Conservation (phyloP, 2,113 vertebrate genomes). For the Cyprinodon brontotheroides region DNA sequence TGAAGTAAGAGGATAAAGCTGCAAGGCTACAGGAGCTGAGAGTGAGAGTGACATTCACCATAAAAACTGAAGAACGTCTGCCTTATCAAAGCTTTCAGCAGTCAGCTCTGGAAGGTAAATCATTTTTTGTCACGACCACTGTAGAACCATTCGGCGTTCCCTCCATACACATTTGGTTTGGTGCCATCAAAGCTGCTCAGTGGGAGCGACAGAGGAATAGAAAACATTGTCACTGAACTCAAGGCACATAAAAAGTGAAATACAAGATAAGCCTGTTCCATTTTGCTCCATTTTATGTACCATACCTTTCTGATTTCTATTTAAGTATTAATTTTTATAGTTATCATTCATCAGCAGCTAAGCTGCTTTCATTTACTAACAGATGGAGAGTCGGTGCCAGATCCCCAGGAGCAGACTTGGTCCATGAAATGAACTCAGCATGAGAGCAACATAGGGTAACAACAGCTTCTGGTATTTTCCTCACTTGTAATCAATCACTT, state of each 20-base stretch:
- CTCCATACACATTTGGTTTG: background rate
- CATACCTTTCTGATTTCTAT: background rate
- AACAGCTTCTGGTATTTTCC: background rate
- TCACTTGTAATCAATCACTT: background rate
- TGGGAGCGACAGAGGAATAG: background rate
- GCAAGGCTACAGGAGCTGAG: constrained; percentile 2
- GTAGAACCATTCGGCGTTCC: background rate
- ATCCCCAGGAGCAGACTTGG: background rate
- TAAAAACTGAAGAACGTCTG: constrained; percentile 10
- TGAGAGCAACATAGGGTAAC: background rate
- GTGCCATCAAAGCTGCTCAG: background rate
- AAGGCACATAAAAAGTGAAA: background rate
- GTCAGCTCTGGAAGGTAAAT: background rate
- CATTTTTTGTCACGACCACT: background rate
- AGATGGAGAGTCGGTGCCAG: background rate
- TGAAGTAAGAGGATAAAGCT: constrained; percentile 17
- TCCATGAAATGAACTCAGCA: background rate
- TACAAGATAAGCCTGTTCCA: background rate
- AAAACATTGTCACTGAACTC: background rate
- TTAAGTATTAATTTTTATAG: background rate
- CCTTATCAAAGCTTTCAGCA: background rate
- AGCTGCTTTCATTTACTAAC: background rate
- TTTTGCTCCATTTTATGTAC: background rate
- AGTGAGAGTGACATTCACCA: background rate
- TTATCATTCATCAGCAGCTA: background rate